These are phyloP conservation scores for Chalcis sispes DNA, from an alignment of 2,888 invertebrate genomes.

Conservation along the genomic window DNA sequence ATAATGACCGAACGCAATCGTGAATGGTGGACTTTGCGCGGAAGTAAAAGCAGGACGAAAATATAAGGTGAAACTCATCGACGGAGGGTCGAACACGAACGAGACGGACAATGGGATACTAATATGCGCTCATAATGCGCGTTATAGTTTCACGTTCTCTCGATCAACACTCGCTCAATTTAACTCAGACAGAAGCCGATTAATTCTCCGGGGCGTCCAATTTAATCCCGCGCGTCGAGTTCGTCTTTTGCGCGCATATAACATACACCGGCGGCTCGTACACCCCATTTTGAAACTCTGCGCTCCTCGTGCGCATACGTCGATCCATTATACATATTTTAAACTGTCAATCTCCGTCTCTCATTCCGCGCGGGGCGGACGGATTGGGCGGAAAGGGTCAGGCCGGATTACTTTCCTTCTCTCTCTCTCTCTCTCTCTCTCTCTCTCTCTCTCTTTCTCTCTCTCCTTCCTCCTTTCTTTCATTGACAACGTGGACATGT, in stretches of 20 bases:
- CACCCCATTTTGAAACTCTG: constrained; percentile 55
- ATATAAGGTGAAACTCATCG: background rate
- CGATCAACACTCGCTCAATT: constrained; percentile 74
- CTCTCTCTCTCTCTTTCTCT: constrained; percentile 5
- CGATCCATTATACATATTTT: constrained; percentile 75
- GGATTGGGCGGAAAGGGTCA: constrained; percentile 70
- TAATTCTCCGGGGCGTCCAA: constrained; percentile 74
- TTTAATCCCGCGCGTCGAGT: constrained; percentile 71
- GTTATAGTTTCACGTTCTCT: constrained; percentile 54
- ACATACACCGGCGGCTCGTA: too few species aligned
- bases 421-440: constrained; percentile 55
- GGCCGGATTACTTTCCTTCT: constrained; percentile 53
- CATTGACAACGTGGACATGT: background rate
- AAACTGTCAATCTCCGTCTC: constrained; percentile 74
- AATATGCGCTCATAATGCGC: constrained; percentile 32
- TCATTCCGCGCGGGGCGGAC: constrained; percentile 48
- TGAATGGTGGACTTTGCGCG: constrained; percentile 4
- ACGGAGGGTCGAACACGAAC: background rate
- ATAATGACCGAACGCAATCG: constrained; percentile 27
- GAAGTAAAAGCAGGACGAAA: background rate
- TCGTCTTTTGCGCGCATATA: too few species aligned
- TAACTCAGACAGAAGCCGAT: constrained; percentile 76
- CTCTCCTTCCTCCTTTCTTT: constrained; percentile 16
- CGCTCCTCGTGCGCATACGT: constrained; percentile 39
- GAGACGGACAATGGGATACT: constrained; percentile 28